These are phyloP conservation scores for Achatina immaculata DNA, from an alignment of 1,140 invertebrate species.

Conservation along the genomic window DNA sequence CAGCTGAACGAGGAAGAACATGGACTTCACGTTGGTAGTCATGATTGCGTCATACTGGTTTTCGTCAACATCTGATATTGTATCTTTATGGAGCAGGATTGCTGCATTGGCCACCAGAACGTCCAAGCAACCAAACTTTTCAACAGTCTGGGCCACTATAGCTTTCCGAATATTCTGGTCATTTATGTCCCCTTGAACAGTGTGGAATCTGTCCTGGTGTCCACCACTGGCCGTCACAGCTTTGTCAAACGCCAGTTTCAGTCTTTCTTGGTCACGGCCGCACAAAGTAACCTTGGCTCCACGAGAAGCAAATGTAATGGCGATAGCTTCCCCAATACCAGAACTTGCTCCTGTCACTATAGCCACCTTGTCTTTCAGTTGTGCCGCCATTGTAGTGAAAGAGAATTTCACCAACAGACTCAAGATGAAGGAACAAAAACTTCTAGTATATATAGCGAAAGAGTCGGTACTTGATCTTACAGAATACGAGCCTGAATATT, in stretches of 20 bases:
- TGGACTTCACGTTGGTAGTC: neutral
- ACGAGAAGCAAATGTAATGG: slow-evolving; percentile 8
- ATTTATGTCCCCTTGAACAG: slow-evolving; percentile 5
- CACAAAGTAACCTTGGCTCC: neutral
- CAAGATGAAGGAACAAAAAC: too few species aligned
- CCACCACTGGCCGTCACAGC: neutral
- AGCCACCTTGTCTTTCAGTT: slow-evolving; percentile 1
- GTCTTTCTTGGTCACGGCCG: neutral
- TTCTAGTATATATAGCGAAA: too few species aligned
- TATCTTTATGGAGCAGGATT: neutral
- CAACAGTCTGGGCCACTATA: neutral
- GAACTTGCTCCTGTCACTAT: slow-evolving; percentile 26
- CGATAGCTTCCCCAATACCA: slow-evolving; percentile 23
- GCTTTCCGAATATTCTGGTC: neutral
- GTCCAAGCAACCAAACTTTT: slow-evolving; percentile 10
- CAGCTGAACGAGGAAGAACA: slow-evolving; percentile 20
- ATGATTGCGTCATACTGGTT: neutral
- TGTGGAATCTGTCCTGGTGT: neutral
- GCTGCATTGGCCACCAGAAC: neutral
- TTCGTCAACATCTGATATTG: neutral
- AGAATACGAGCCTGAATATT: too few species aligned
- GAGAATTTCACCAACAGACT: too few species aligned
- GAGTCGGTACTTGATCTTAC: too few species aligned
- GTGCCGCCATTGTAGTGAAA: neutral
- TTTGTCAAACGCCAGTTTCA: neutral